Evolutionary conservation across 2,888 invertebrate genomes (phyloP), one percentile per base, ranked within the genome.

Genomic region (Andrena fulva): DNA sequence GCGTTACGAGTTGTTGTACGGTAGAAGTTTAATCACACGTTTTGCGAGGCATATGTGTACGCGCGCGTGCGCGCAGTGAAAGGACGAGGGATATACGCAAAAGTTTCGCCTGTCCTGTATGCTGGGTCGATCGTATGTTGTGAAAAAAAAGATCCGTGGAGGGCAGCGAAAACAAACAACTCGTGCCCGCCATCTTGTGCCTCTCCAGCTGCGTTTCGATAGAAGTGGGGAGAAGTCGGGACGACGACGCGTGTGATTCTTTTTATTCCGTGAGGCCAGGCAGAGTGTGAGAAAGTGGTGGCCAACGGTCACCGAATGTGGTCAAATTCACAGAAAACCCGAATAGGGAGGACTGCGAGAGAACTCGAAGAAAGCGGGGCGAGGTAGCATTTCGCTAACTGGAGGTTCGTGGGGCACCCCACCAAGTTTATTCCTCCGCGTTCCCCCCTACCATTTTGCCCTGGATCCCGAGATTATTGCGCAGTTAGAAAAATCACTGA

Each of bases 251-350:
- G 64, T 77, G 81, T 83, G 75, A 35, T 64, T 42, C 42, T 42
- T 78, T 81, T 74, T 62, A 68, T 69, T 72, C 60, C 50, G 71
- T 48, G 68, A 64, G 20, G 16, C 70, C 66, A 54, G 54, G 62
- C 50, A 69, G 42, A 68, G 50, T 77, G 67, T 64, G 64, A 63
- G 50, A 35, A 16, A 72, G 42, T 76, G 89, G 89, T 89, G 90
- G 81, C 90, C 85, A 71, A 89, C 88, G 90, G 90, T 91, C 91
- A 88, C 86, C 91, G 91, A 87, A 92, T 91, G 92, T 92, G 89
- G 90, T 81, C 85, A 84, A 90, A 86, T 84, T 86, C 77, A 84
- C 87, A 67, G 80, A 85, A 75, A 70, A 86, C 80, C 76, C 80
- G 80, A 77, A 84, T 77, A 86, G 88, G 84, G 83, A 90, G 89